Evolutionary conservation across 2,888 invertebrate genomes (phyloP).

Genomic region (Ichneumoninae sp.): DNA sequence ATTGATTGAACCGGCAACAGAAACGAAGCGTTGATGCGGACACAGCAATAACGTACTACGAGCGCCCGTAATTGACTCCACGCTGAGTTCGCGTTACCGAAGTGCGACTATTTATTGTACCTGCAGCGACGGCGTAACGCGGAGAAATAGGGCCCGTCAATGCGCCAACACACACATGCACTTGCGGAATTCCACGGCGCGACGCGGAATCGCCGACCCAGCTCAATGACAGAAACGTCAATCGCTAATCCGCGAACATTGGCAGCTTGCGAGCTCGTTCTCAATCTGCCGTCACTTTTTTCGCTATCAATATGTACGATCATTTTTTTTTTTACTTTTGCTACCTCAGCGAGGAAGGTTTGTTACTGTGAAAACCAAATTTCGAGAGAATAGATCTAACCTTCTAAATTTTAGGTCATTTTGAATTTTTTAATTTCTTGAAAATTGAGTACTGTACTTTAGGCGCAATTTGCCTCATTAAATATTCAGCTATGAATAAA

Average conservation of each 20-base stretch:
- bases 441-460: no score
- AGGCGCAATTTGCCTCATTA: no score
- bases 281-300: background rate
- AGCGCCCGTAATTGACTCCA: conserved; percentile 29
- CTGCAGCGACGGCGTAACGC: conserved; percentile 9
- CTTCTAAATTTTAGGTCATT: no score
- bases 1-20: conserved; percentile 41
- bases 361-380: no score
- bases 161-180: background rate
- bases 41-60: conserved; percentile 24
- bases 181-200: background rate
- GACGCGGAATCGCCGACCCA: background rate
- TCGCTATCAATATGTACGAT: background rate
- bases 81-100: conserved; percentile 16
- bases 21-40: background rate
- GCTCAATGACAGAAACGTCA: background rate
- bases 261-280: background rate
- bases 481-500: no score
- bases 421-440: no score
- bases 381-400: no score
- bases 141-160: background rate
- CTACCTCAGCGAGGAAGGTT: no score
- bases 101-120: conserved; percentile 12
- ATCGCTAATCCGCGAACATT: background rate
- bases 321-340: no score